A percentile compares a stretch with the other conserved stretches of the same genome.
Evolutionary conservation across 2,797 vertebrate genomes (phyloP).

Genomic region (Micromesistius poutassou): DNA sequence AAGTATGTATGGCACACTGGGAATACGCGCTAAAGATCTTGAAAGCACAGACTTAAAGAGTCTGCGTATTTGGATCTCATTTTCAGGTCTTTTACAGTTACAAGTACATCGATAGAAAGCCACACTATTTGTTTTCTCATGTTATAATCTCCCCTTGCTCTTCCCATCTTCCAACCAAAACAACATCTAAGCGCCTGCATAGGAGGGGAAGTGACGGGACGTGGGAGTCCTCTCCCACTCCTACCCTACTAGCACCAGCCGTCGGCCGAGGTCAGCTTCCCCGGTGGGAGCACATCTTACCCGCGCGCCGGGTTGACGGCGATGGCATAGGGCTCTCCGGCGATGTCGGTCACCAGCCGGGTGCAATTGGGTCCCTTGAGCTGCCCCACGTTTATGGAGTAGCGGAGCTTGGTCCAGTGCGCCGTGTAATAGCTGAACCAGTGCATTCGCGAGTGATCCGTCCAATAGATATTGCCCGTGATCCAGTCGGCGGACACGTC

Average conservation of each 20-base stretch:
- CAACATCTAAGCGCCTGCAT: neutral
- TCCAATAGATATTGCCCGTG: conserved; percentile 97
- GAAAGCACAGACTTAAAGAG: neutral
- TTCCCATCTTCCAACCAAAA: neutral
- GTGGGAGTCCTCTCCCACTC: neutral
- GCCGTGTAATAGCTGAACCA: conserved; percentile 99
- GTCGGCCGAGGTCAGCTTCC: conserved; percentile 6
- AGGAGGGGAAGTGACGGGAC: neutral
- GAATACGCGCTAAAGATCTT: neutral
- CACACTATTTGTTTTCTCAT: too few relatives aligned
- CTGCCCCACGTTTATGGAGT: conserved; percentile 96
- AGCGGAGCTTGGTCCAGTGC: conserved; percentile 96
- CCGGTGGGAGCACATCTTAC: conserved; percentile 69
- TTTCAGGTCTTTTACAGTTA: too few relatives aligned
- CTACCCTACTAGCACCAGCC: conserved; percentile 1
- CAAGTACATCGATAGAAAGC: too few relatives aligned
- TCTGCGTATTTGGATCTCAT: too few relatives aligned
- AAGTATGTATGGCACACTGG: neutral
- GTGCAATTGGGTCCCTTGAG: conserved; percentile 94
- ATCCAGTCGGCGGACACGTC: conserved; percentile 98
- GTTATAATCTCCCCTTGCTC: neutral
- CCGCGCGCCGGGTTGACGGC: conserved; percentile 89
- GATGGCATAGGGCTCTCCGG: conserved; percentile 96
- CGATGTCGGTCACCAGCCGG: conserved; percentile 91
- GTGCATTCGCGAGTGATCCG: conserved; percentile 97